Conservation (phyloP, 2,113 vertebrate species). For the Silurus glanis region DNA sequence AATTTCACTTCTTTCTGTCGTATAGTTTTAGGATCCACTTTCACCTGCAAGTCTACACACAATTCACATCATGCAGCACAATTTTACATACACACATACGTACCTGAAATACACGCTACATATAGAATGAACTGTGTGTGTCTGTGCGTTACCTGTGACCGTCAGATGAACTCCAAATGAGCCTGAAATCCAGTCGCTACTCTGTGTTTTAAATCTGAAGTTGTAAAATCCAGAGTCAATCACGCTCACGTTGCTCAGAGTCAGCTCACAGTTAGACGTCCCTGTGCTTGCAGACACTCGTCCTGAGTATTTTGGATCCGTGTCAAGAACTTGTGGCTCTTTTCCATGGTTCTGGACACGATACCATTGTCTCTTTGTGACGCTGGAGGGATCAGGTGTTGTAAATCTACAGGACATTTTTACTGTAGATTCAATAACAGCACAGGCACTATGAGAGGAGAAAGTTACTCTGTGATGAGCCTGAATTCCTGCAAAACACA, state of each 20-base stretch:
- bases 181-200: too few species aligned
- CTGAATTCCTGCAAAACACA: not conserved
- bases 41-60: not conserved
- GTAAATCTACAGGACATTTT: not conserved
- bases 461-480: not conserved
- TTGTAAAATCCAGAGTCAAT: not conserved
- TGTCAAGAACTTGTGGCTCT: not conserved
- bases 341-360: not conserved
- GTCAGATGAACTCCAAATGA: not conserved
- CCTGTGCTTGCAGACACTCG: slow-evolving; percentile 1
- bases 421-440: not conserved
- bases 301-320: not conserved
- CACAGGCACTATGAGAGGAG: not conserved
- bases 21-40: not conserved
- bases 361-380: not conserved
- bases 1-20: not conserved
- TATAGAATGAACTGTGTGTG: not conserved
- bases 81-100: not conserved
- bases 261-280: not conserved
- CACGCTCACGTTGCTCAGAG: not conserved
- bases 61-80: not conserved
- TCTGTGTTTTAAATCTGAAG: too few species aligned
- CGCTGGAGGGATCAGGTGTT: not conserved
- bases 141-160: not conserved
- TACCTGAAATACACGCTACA: not conserved